Conservation (phyloP, 2,888 invertebrate genomes). For the Aporophyla nigra region DNA sequence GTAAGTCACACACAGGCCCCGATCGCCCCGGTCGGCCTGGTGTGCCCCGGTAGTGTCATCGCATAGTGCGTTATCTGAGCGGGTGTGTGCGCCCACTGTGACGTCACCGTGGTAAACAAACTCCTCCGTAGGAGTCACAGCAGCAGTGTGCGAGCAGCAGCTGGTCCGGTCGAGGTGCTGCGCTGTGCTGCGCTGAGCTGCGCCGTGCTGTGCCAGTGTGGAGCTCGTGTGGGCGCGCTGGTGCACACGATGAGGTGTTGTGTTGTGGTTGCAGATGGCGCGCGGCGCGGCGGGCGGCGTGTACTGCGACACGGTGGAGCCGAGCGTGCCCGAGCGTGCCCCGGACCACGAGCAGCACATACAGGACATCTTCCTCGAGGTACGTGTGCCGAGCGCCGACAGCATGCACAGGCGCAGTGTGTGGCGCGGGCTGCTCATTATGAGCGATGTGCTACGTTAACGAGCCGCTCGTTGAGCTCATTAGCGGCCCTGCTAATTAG, state of each 20-base stretch:
- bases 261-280: constrained; percentile 67
- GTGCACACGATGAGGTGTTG: neutral
- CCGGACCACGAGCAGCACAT: constrained; percentile 67
- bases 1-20: constrained; percentile 74
- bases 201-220: neutral
- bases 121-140: neutral
- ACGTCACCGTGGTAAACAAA: constrained; percentile 59
- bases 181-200: too few species aligned
- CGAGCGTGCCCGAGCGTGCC: constrained; percentile 39
- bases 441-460: constrained; percentile 57
- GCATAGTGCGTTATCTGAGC: neutral
- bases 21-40: neutral
- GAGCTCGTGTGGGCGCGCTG: neutral
- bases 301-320: constrained; percentile 75
- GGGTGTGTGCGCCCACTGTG: constrained; percentile 35
- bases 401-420: neutral
- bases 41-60: neutral
- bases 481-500: constrained; percentile 54
- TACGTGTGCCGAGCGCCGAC: constrained; percentile 47
- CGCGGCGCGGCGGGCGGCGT: constrained; percentile 68
- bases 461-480: constrained; percentile 64
- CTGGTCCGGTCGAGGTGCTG: neutral
- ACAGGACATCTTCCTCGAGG: constrained; percentile 80
- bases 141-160: neutral
- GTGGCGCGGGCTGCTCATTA: constrained; percentile 42